Percentiles rank a stretch among this genome's conserved stretches.
Evolutionary conservation across 2,113 vertebrate genomes (phyloP).

Genomic region (Nibea coibor): DNA sequence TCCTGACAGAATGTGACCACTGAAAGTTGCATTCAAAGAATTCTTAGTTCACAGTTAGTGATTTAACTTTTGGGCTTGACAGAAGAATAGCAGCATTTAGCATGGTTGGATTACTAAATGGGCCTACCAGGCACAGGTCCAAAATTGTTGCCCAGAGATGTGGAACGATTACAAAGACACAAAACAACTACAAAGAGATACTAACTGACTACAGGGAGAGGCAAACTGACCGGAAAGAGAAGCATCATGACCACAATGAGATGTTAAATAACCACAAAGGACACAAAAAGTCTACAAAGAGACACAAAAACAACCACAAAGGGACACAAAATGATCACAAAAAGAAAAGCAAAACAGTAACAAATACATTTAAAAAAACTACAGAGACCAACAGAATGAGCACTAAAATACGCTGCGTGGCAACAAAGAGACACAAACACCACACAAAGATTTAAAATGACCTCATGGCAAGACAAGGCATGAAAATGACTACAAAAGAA

Average conservation of each 20-base stretch:
- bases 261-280: not conserved
- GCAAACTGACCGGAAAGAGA: not conserved
- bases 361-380: too few species aligned
- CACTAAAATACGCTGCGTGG: too few species aligned
- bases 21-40: slow-evolving; percentile 14
- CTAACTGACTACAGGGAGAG: not conserved
- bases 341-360: not conserved
- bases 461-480: too few species aligned
- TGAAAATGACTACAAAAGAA: too few species aligned
- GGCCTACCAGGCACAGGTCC: not conserved
- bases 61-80: not conserved
- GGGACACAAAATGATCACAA: not conserved
- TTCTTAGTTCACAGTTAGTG: not conserved
- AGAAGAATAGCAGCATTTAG: not conserved
- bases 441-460: too few species aligned
- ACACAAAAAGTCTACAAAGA: not conserved
- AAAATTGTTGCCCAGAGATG: too few species aligned
- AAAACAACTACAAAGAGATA: not conserved
- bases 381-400: too few species aligned
- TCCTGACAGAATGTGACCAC: slow-evolving; percentile 1
- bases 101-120: not conserved
- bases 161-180: not conserved
- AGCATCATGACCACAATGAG: not conserved
- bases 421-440: too few species aligned
- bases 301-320: not conserved